Evolutionary conservation across 2,113 vertebrate species (phyloP).

Genomic region (Madoqua kirkii): DNA sequence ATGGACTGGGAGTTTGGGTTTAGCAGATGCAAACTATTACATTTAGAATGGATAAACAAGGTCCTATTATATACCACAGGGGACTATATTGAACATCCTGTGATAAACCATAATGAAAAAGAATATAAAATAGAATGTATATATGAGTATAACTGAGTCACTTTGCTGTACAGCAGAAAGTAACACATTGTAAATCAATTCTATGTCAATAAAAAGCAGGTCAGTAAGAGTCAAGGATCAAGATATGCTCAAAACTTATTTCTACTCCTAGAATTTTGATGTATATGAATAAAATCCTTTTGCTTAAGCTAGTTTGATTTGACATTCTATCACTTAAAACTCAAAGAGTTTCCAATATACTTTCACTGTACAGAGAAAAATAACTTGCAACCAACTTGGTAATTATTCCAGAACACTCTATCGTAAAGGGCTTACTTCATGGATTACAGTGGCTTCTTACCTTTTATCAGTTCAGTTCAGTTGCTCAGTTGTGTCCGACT

Average conservation of each 20-base stretch:
- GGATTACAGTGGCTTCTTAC: conserved; percentile 26
- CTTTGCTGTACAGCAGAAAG: neutral
- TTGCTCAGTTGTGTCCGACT: too few species aligned
- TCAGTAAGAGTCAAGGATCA: neutral
- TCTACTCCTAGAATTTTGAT: conserved; percentile 16
- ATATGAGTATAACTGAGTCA: neutral
- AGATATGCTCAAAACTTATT: neutral
- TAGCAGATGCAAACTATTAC: neutral
- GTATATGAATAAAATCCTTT: neutral
- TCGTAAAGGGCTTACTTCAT: neutral
- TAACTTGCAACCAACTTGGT: neutral
- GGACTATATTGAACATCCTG: neutral
- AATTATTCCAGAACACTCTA: neutral
- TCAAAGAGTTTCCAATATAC: neutral
- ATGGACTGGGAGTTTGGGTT: neutral
- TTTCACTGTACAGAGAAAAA: conserved; percentile 6
- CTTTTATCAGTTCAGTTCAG: neutral
- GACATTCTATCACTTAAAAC: conserved; percentile 4
- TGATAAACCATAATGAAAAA: neutral
- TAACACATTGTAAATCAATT: neutral
- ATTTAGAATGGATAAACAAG: neutral
- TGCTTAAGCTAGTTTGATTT: neutral
- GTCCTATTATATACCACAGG: neutral
- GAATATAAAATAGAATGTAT: neutral
- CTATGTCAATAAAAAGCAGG: neutral